Base-by-base conservation (phyloP, 2,888 invertebrate species). In the Scaptomyza caliginosa region DNA sequence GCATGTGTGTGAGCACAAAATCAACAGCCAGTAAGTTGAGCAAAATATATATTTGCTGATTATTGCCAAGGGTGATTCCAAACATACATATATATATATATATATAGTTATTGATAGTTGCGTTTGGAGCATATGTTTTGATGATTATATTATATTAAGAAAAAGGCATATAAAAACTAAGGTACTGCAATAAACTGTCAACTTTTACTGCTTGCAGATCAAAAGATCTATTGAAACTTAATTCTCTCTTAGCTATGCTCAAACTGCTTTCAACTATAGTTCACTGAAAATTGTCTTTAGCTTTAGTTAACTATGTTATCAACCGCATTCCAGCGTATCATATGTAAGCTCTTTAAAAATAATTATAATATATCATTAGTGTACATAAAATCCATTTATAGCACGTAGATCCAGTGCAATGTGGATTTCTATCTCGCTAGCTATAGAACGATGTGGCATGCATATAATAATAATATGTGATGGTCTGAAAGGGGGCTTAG, bases 51-150 rank as follows among this genome's bases (percentile, higher is more conserved):
- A 52, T 54, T 74, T 67, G 42, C 48, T 51, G 86, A 86, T 86
- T 84, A 81, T 81, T 80, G 84, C 86, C 81, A 80, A 55, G 74
- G 86, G 84, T 52, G 63, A 74, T 72, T 0, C 26, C 26, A 10
- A 26, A 39, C 26, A 62, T 42, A 7, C n/a, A 43, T 42, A n/a
- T n/a, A n/a, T n/a, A n/a, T n/a, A n/a, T n/a, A n/a, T n/a, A n/a
- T n/a, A n/a, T n/a, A n/a, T n/a, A n/a, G n/a, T 13, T 40, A 66
- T 45, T 63, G 57, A 75, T 64, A 58, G 46, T 48, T 62, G 43
- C 43, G 6, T 56, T 39, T 13, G 11, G 1, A 28, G 26, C 26
- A 28, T 28, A 36, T 16, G 17, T 32, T 66, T 36, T 17, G 17
- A 30, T 26, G 10, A 10, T 26, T 26, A n/a, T n/a, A n/a, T n/a